Conservation (phyloP, 2,113 vertebrate species). For the Capreolus pygargus region DNA sequence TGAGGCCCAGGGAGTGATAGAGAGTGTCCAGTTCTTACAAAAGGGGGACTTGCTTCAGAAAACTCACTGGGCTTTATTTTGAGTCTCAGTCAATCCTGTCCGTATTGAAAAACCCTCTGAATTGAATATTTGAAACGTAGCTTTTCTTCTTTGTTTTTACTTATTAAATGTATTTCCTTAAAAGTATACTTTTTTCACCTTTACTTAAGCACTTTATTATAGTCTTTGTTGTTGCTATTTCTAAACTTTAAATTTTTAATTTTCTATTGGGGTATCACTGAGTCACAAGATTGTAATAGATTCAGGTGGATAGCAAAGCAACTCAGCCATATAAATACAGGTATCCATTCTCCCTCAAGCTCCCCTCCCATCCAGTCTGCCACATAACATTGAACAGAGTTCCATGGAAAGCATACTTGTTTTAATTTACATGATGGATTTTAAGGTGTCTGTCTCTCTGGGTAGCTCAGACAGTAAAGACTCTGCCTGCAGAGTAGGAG, state of each 20-base stretch:
- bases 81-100: background rate
- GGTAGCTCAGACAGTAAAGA: background rate
- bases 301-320: background rate
- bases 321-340: background rate
- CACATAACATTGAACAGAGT: background rate
- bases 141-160: background rate
- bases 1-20: background rate
- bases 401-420: background rate
- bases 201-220: background rate
- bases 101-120: background rate
- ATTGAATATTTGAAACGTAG: background rate
- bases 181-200: background rate
- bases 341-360: background rate
- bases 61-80: background rate
- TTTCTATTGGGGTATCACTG: background rate
- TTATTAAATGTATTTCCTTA: background rate
- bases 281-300: background rate
- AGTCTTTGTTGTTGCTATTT: background rate
- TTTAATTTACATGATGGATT: background rate
- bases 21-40: background rate
- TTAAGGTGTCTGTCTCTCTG: background rate
- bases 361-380: background rate
- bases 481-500: background rate
- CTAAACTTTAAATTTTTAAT: background rate
- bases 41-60: background rate